phyloP scores from a whole-genome alignment of 35 echinoderm and acorn worm genomes.

The Chiridota heheva region DNA sequence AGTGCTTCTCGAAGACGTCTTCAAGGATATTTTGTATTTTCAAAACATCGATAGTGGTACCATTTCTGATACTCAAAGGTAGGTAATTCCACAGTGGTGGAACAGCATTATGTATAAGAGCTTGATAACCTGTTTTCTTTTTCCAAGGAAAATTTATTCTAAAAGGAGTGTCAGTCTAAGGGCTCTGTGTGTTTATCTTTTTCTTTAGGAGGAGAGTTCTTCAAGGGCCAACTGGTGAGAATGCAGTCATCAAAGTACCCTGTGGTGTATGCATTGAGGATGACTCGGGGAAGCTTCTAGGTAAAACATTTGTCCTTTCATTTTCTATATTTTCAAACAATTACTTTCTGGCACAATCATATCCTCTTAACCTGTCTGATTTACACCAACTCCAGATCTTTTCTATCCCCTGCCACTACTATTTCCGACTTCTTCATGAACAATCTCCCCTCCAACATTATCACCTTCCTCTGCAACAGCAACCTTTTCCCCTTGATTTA shows the following conservation, averaged over 20 bases:
- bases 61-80: background rate
- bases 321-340: background rate
- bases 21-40: background rate
- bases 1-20: too few species aligned
- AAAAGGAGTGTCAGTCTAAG: background rate
- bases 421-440: too few species aligned
- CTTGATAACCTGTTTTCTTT: background rate
- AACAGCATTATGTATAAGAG: background rate
- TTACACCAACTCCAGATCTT: too few species aligned
- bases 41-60: background rate
- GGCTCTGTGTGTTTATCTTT: background rate
- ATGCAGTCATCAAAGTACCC: conserved; percentile 62
- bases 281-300: conserved; percentile 58
- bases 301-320: conserved; percentile 4
- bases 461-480: too few species aligned
- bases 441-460: too few species aligned
- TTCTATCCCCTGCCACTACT: too few species aligned
- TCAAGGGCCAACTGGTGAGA: conserved; percentile 61
- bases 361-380: background rate
- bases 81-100: background rate
- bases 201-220: conserved; percentile 51
- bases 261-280: conserved; percentile 73
- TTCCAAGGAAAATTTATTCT: background rate
- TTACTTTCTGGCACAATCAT: background rate
- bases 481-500: background rate